phyloP scores from a whole-genome alignment of 2,888 invertebrate species.

The Aspidapion aeneum region DNA sequence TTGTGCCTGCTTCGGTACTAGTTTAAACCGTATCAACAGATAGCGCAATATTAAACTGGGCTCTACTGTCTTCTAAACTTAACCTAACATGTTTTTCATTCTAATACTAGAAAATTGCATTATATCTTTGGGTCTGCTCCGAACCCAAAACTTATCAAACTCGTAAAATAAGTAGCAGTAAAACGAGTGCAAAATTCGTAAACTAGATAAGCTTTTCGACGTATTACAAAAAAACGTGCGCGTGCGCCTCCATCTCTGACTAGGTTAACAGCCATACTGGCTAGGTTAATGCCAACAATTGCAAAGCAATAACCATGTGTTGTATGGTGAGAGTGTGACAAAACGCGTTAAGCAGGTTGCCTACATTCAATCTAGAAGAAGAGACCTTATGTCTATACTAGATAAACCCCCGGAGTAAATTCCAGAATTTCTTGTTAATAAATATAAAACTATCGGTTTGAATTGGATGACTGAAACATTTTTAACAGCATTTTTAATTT shows the following conservation, averaged over 20 bases:
- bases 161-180: slow-evolving; percentile 93
- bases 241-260: slow-evolving; percentile 79
- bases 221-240: slow-evolving; percentile 89
- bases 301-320: slow-evolving; percentile 84
- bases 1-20: too few relatives aligned
- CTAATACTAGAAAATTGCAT: slow-evolving; percentile 94
- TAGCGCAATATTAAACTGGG: too few relatives aligned
- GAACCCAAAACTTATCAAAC: slow-evolving; percentile 93
- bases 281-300: slow-evolving; percentile 94
- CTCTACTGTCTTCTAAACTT: too few relatives aligned
- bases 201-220: slow-evolving; percentile 60
- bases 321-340: slow-evolving; percentile 87
- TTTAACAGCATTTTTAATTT: too few relatives aligned
- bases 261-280: slow-evolving; percentile 83
- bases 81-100: too few relatives aligned
- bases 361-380: slow-evolving; percentile 82
- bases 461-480: too few relatives aligned
- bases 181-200: slow-evolving; percentile 85
- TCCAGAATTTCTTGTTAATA: too few relatives aligned
- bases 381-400: too few relatives aligned
- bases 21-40: slow-evolving; percentile 68
- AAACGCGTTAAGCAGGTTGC: slow-evolving; percentile 73
- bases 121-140: slow-evolving; percentile 85
- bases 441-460: too few relatives aligned
- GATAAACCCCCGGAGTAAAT: too few relatives aligned